Evolutionary conservation across 2,888 invertebrate species (phyloP).

Genomic region (Piscicola geometra): DNA sequence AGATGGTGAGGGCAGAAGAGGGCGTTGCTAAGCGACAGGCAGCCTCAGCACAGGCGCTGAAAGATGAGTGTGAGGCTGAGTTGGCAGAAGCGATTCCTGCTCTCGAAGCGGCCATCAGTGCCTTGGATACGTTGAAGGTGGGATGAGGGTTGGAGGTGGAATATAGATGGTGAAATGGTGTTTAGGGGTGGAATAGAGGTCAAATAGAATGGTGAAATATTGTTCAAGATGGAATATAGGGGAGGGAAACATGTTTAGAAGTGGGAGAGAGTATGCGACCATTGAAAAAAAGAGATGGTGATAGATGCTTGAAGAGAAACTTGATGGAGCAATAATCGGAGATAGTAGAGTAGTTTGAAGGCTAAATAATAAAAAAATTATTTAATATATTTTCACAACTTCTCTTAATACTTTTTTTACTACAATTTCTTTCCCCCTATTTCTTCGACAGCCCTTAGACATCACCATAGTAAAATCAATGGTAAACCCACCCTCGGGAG

Average conservation of each 20-base stretch:
- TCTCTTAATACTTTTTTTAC: conserved; percentile 26
- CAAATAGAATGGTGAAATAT: no score
- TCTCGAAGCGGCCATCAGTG: conserved; percentile 55
- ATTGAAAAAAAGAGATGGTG: no score
- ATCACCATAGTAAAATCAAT: conserved; percentile 80
- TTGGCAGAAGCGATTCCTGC: conserved; percentile 56
- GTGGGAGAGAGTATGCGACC: no score
- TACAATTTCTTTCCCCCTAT: no score
- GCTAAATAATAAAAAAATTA: neutral
- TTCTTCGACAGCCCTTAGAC: conserved; percentile 68
- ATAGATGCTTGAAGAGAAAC: no score
- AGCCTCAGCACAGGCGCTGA: conserved; percentile 74
- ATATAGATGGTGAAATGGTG: no score
- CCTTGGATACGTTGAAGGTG: conserved; percentile 56
- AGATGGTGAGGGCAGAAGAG: conserved; percentile 74
- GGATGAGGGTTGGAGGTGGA: no score
- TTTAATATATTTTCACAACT: neutral
- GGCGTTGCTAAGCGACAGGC: conserved; percentile 77
- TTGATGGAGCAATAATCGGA: no score
- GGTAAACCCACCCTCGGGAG: conserved; percentile 77
- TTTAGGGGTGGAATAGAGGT: no score
- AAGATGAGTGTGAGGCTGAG: conserved; percentile 59
- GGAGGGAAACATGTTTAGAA: no score
- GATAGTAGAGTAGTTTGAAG: neutral
- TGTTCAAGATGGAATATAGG: no score